Evolutionary conservation across 1,140 invertebrate species (phyloP).

Genomic region (Drosophila punjabiensis): DNA sequence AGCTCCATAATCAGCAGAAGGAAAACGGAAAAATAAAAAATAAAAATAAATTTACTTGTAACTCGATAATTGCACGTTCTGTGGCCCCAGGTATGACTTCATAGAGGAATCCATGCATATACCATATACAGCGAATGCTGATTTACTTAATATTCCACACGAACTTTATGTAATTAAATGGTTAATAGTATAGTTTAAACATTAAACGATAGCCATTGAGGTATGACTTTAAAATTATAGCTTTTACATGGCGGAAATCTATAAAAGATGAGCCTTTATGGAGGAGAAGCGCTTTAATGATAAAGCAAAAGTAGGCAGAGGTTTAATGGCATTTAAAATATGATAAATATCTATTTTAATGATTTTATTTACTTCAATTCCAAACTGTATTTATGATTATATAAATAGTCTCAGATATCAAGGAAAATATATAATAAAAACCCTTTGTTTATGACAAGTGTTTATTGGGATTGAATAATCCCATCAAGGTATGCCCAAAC

Average conservation of each 20-base stretch:
- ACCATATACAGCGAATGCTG: conserved; percentile 42
- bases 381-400: not conserved
- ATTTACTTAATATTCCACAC: conserved; percentile 42
- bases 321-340: not conserved
- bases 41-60: conserved; percentile 57
- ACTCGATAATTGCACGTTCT: conserved; percentile 73
- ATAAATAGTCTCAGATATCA: not conserved
- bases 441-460: not conserved
- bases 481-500: not conserved
- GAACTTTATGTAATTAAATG: conserved; percentile 49
- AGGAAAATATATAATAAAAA: conserved; percentile 13
- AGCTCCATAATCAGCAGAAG: conserved; percentile 46
- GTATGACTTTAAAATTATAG: conserved; percentile 12
- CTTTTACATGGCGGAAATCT: conserved; percentile 14
- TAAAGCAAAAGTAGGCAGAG: not conserved
- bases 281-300: not conserved
- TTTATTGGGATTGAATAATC: not conserved
- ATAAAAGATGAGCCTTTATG: not conserved
- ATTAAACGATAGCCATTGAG: conserved; percentile 14
- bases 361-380: not conserved
- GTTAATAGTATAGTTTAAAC: conserved; percentile 7
- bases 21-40: conserved; percentile 37
- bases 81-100: conserved; percentile 21
- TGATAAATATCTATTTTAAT: not conserved
- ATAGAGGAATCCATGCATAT: conserved; percentile 25